These are phyloP conservation scores for Mythimna ferrago DNA, from an alignment of 2,888 invertebrate species.

Conservation along the genomic window DNA sequence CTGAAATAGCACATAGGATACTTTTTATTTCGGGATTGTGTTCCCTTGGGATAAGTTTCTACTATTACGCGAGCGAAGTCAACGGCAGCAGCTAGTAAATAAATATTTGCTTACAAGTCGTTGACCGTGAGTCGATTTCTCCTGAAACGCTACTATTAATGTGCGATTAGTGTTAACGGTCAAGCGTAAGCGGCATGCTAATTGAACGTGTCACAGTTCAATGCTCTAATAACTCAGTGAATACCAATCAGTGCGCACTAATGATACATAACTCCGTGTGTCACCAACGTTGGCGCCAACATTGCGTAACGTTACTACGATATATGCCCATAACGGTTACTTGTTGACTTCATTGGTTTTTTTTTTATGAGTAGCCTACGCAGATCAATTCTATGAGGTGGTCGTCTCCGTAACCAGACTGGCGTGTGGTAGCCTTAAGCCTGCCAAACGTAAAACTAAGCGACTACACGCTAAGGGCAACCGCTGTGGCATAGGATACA, in stretches of 20 bases:
- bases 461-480: no score
- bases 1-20: no score
- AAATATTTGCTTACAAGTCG: slow-evolving; percentile 44
- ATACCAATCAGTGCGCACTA: slow-evolving; percentile 70
- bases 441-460: no score
- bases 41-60: no score
- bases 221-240: slow-evolving; percentile 80
- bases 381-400: no score
- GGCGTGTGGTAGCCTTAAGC: no score
- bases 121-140: slow-evolving; percentile 71
- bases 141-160: slow-evolving; percentile 59
- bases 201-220: slow-evolving; percentile 84
- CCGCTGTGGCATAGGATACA: no score
- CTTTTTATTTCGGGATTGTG: no score
- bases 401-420: no score
- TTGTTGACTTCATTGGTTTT: not conserved
- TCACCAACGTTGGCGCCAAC: slow-evolving; percentile 45
- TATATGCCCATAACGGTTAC: not conserved
- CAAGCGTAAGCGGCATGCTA: slow-evolving; percentile 70
- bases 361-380: no score
- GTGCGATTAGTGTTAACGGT: slow-evolving; percentile 67
- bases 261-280: slow-evolving; percentile 34
- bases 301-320: slow-evolving; percentile 13
- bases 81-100: not conserved
- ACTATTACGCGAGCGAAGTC: no score